These are phyloP conservation scores for Fragum sueziense DNA, from an alignment of 2,888 invertebrate species.

Conservation along the genomic window DNA sequence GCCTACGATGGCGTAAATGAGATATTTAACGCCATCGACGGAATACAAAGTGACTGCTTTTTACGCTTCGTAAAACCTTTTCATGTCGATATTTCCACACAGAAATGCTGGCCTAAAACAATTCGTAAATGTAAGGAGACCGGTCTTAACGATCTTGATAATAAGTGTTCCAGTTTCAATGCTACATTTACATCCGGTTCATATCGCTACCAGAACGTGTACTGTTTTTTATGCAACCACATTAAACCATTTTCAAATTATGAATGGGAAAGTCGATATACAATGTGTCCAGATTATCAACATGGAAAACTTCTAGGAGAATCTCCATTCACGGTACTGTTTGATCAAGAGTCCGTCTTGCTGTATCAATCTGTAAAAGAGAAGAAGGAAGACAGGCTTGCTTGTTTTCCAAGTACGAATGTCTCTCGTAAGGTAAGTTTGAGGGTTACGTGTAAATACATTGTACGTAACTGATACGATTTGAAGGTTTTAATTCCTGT, in stretches of 20 bases:
- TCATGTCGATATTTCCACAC: not conserved
- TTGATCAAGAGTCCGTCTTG: not conserved
- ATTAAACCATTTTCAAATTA: not conserved
- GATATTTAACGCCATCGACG: not conserved
- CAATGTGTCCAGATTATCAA: not conserved
- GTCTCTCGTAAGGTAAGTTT: no score
- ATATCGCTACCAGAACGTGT: not conserved
- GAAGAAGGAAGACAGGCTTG: no score
- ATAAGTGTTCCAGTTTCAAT: not conserved
- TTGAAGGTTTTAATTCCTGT: no score
- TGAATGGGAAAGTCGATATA: not conserved
- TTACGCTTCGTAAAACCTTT: not conserved
- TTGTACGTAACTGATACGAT: no score
- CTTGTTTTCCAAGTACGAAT: no score
- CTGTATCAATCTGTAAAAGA: no score
- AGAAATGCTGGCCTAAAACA: not conserved
- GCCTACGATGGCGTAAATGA: no score
- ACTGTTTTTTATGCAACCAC: not conserved
- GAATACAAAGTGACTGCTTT: not conserved
- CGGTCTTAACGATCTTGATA: not conserved
- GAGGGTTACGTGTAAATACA: no score
- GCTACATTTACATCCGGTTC: not conserved
- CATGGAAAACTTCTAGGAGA: not conserved
- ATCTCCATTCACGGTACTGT: not conserved
- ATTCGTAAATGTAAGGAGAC: not conserved